phyloP scores from a whole-genome alignment of 2,888 invertebrate genomes.

The Nezara viridula region DNA sequence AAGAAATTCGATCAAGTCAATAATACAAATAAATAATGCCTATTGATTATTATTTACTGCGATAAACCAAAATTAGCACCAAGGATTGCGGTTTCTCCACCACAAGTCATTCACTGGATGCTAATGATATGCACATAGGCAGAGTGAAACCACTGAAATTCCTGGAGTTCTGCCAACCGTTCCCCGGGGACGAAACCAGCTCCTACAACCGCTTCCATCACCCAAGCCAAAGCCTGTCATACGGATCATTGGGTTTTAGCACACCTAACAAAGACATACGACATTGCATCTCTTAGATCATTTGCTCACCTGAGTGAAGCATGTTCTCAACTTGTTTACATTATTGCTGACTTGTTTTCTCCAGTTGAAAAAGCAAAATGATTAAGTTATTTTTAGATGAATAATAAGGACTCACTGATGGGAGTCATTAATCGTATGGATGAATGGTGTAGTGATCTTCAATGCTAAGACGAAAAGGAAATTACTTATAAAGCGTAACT shows the following conservation, averaged over 20 bases:
- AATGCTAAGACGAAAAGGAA: too few relatives aligned
- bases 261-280: not conserved
- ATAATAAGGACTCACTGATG: too few relatives aligned
- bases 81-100: not conserved
- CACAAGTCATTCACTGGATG: not conserved
- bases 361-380: not conserved
- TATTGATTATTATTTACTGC: too few relatives aligned
- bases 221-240: not conserved
- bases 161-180: not conserved
- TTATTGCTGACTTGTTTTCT: not conserved
- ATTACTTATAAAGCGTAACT: too few relatives aligned
- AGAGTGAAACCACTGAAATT: not conserved
- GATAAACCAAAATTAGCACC: not conserved
- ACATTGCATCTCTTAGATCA: not conserved
- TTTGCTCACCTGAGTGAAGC: not conserved
- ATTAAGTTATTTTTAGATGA: too few relatives aligned
- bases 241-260: not conserved
- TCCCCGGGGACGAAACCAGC: not conserved
- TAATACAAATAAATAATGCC: too few relatives aligned
- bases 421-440: too few relatives aligned
- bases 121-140: conserved; percentile 1
- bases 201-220: not conserved
- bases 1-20: too few relatives aligned
- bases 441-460: too few relatives aligned
- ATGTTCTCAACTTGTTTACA: not conserved